Evolutionary conservation across 2,797 vertebrate genomes (phyloP).

Genomic region (Cetoscarus ocellatus): DNA sequence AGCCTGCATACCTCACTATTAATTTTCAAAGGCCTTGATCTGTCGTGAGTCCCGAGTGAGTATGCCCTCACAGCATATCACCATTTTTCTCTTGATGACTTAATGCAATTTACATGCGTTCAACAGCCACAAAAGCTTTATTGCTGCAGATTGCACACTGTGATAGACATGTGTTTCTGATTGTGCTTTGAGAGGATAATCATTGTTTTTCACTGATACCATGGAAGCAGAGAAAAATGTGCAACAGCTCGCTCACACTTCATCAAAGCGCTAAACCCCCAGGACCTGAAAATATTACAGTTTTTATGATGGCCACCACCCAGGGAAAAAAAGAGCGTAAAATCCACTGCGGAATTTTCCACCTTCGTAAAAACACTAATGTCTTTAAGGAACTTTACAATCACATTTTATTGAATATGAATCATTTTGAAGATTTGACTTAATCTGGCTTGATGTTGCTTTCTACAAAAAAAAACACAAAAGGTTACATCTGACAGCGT

Average conservation of each 20-base stretch:
- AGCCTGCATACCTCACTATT: constrained; percentile 55
- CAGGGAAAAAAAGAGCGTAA: constrained; percentile 28
- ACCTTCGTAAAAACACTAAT: background rate
- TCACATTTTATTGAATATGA: constrained; percentile 5
- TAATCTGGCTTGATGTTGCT: background rate
- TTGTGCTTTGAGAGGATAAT: constrained; percentile 71
- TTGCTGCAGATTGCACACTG: constrained; percentile 70
- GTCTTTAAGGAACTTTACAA: constrained; percentile 3
- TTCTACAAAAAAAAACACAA: background rate
- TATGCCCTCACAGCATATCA: constrained; percentile 51
- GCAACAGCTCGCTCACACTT: constrained; percentile 75
- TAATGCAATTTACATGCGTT: constrained; percentile 73
- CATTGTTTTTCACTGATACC: constrained; percentile 77
- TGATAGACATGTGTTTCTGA: constrained; percentile 80
- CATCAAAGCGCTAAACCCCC: constrained; percentile 68
- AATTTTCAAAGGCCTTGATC: constrained; percentile 71
- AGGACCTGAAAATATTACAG: constrained; percentile 67
- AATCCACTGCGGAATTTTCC: constrained; percentile 42
- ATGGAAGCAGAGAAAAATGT: constrained; percentile 72
- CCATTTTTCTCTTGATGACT: constrained; percentile 70
- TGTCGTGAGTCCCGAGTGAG: constrained; percentile 39
- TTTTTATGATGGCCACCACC: constrained; percentile 66
- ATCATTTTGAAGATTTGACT: background rate
- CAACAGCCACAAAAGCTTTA: constrained; percentile 65
- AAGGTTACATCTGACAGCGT: background rate